phyloP scores from a whole-genome alignment of 2,888 invertebrate genomes.

The Hirtodrosophila trivittata region DNA sequence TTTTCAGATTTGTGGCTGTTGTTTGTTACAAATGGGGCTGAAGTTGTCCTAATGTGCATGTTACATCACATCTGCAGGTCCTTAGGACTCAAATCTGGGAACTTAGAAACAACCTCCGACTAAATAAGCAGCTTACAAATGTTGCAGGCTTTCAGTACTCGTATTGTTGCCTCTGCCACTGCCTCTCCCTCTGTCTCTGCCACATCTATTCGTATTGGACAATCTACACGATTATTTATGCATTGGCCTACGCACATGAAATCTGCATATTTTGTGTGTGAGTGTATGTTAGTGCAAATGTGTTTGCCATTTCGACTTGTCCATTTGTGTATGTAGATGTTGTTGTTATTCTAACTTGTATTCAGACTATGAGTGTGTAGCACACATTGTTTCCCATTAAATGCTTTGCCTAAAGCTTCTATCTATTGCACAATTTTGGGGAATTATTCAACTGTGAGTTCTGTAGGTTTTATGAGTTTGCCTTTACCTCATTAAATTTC shows the following conservation, averaged over 20 bases:
- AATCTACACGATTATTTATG: conserved; percentile 66
- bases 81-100: not conserved
- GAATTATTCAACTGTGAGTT: conserved; percentile 26
- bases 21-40: too few species aligned
- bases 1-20: conserved; percentile 6
- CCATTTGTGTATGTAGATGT: conserved; percentile 18
- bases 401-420: conserved; percentile 35
- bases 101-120: conserved; percentile 1
- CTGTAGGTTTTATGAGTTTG: conserved; percentile 11
- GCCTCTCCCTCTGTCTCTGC: not conserved
- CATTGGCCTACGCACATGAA: conserved; percentile 47
- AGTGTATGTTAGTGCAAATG: conserved; percentile 4
- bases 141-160: conserved; percentile 15
- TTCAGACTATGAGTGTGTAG: too few species aligned
- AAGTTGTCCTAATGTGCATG: conserved; percentile 16
- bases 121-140: conserved; percentile 54
- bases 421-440: conserved; percentile 6
- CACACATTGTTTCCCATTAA: conserved; percentile 31
- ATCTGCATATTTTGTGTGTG: conserved; percentile 40
- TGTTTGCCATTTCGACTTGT: conserved; percentile 37
- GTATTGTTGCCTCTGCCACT: conserved; percentile 3
- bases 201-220: conserved; percentile 12
- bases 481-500: conserved; percentile 15
- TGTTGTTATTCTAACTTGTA: conserved; percentile 5
- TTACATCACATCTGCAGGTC: conserved; percentile 16